Conservation (phyloP, 53 echinoderm and acorn worm species). For the Crossaster papposus region DNA sequence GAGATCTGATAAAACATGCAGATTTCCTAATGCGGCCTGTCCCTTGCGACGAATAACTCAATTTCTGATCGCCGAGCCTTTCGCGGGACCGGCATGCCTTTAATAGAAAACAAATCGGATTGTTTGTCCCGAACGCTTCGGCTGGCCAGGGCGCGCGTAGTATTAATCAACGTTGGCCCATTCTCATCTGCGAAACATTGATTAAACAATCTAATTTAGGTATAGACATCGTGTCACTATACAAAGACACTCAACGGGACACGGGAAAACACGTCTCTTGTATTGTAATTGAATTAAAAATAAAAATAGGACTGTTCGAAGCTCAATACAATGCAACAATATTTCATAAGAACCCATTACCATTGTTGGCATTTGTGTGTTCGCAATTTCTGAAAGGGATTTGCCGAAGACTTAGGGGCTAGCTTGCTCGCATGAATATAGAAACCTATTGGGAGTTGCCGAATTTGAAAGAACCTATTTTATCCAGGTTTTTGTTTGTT, state of each 20-base stretch:
- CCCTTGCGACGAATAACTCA: background rate
- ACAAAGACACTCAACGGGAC: background rate
- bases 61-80: background rate
- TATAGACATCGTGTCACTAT: background rate
- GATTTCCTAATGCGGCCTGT: background rate
- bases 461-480: too few relatives aligned
- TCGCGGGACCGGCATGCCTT: background rate
- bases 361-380: too few relatives aligned
- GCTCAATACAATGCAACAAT: too few relatives aligned
- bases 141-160: background rate
- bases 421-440: too few relatives aligned
- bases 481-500: too few relatives aligned
- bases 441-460: too few relatives aligned
- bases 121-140: background rate
- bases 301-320: background rate
- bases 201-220: background rate
- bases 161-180: background rate
- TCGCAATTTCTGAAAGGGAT: too few relatives aligned
- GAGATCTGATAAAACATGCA: background rate
- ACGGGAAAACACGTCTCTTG: background rate
- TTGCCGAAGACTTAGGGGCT: too few relatives aligned
- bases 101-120: background rate
- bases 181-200: background rate
- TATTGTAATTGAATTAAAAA: background rate
- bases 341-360: too few relatives aligned